Base-by-base conservation (phyloP, 1,140 invertebrate genomes). In the Coelopa frigida region DNA sequence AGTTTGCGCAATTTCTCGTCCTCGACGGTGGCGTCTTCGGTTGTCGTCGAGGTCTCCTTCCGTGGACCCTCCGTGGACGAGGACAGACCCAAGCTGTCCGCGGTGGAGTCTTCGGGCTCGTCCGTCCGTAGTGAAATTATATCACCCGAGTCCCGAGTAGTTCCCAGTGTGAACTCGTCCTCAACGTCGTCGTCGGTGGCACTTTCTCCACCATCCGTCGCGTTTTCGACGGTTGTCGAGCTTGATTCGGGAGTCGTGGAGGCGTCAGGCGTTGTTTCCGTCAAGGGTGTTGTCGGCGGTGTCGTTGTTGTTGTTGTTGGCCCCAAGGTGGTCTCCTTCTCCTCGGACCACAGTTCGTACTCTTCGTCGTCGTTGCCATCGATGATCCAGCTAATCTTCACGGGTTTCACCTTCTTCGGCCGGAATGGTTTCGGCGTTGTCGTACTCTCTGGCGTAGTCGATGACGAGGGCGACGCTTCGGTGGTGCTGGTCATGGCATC, bases 121-220 rank as follows among this genome's bases (percentile, higher is more conserved):
- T n/a, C n/a, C n/a, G n/a, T n/a, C n/a, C n/a, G n/a, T n/a, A n/a
- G n/a, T n/a, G n/a, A n/a, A n/a, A n/a, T n/a, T n/a, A n/a, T n/a
- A n/a, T n/a, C n/a, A n/a, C n/a, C n/a, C n/a, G n/a, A n/a, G n/a
- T n/a, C n/a, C n/a, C n/a, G n/a, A n/a, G n/a, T n/a, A n/a, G n/a
- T n/a, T n/a, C n/a, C n/a, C n/a, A n/a, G n/a, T n/a, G n/a, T n/a
- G n/a, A n/a, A n/a, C n/a, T n/a, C n/a, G n/a, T n/a, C n/a, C n/a
- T n/a, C n/a, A n/a, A n/a, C 46, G 6, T 51, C 38, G 2, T 50
- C 47, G 18, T 58, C 57, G 3, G 56, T 21, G 15, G 36, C 15
- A 23, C 31, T 5, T 32, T 29, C 23, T 44, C 31, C 17, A 11
- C 15, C 24, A 3, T 36, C 10, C 37, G 42, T 21, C 21, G 5